These are phyloP conservation scores for Symphodus melops DNA, from an alignment of 2,113 vertebrate genomes.

Conservation along the genomic window DNA sequence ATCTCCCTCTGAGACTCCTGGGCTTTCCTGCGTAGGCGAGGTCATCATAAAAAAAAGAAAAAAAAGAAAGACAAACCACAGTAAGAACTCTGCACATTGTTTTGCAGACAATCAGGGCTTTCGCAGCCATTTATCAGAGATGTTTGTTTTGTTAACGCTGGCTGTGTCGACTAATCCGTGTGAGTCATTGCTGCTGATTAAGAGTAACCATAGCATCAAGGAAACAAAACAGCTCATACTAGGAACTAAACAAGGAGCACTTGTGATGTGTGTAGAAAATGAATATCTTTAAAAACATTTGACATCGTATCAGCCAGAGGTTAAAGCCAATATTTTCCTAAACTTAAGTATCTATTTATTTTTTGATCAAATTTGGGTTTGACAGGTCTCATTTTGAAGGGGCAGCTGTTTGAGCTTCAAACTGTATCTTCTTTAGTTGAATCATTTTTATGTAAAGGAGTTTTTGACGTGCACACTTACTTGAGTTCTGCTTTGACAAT, in stretches of 20 bases:
- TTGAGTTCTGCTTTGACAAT: conserved; percentile 90
- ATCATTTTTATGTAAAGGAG: no score
- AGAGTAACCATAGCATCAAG: neutral
- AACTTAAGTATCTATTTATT: no score
- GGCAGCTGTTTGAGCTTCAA: no score
- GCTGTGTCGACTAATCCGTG: no score
- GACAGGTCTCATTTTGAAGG: no score
- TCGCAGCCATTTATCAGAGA: neutral
- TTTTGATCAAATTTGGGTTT: no score
- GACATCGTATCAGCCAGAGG: no score
- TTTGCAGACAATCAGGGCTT: neutral
- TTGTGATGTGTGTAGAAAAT: no score
- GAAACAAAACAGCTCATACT: neutral
- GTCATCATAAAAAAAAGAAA: neutral
- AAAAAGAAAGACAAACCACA: no score
- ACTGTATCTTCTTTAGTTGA: no score
- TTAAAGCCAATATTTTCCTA: no score
- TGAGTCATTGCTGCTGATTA: neutral
- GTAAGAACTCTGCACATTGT: neutral
- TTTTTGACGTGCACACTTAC: conserved; percentile 82
- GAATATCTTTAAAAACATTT: no score
- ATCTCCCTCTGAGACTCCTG: conserved; percentile 98
- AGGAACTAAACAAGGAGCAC: neutral
- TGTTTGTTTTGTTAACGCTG: neutral
- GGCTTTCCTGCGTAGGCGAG: conserved; percentile 86